These are phyloP conservation scores for Amyelois transitella DNA, from an alignment of 1,140 invertebrate genomes.

Conservation along the genomic window DNA sequence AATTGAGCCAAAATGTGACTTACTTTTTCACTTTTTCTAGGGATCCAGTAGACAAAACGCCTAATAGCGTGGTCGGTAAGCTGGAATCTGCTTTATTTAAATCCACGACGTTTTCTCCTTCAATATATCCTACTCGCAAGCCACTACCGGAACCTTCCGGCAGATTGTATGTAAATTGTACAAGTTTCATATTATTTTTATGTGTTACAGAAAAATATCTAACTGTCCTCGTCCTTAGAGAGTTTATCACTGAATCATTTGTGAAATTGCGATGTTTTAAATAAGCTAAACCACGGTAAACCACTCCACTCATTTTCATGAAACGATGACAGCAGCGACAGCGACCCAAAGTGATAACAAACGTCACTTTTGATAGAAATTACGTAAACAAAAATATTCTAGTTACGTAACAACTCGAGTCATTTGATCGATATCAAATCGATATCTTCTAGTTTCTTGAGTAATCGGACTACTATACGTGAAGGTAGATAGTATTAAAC, in stretches of 20 bases:
- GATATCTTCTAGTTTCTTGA: no score
- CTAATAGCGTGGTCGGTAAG: constrained; percentile 46
- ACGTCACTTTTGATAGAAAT: constrained; percentile 11
- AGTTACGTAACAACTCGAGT: neutral
- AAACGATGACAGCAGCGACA: no score
- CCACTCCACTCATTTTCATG: constrained; percentile 26
- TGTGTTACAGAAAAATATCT: constrained; percentile 42
- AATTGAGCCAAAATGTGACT: constrained; percentile 13
- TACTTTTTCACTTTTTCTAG: constrained; percentile 53
- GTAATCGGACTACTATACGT: no score
- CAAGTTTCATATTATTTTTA: constrained; percentile 63
- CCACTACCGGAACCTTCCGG: constrained; percentile 13
- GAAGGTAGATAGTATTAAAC: no score
- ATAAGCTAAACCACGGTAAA: constrained; percentile 22
- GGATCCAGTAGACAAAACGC: constrained; percentile 43
- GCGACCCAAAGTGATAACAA: constrained; percentile 8
- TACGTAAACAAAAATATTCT: constrained; percentile 18
- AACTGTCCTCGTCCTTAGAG: constrained; percentile 9
- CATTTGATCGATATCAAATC: neutral
- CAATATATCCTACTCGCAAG: constrained; percentile 50
- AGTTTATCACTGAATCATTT: constrained; percentile 17
- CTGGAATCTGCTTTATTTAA: constrained; percentile 45
- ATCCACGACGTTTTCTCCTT: constrained; percentile 54
- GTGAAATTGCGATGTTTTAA: constrained; percentile 24
- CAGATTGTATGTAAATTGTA: constrained; percentile 57